Base-by-base conservation (phyloP, 2,797 vertebrate species). In the Argentina silus region DNA sequence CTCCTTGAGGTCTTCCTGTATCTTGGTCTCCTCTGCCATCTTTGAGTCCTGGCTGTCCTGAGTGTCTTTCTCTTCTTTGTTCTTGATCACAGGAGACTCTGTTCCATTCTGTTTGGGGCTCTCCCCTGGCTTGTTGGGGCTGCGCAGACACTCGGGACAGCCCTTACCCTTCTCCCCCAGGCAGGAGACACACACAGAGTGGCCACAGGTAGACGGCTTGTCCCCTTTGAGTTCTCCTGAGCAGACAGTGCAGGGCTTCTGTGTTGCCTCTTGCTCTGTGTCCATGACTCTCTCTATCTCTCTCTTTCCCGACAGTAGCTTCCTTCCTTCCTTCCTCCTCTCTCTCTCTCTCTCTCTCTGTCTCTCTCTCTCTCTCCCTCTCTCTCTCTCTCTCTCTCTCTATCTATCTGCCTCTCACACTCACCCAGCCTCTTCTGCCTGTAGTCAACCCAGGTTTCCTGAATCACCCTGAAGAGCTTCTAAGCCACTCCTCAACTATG, bases 401-500 rank as follows among this genome's bases (percentile, higher is more conserved):
- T 15, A 47, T 55, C 12, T 36, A 21, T 44, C 51, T 61, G 11
- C 11, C 23, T 61, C 6, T 61, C 43, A 0, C 86, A 88, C 85
- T 71, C 70, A 83, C 74, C 82, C 8, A 5, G 77, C 76, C 21
- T 19, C 86, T 86, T 83, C 11, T 79, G 51, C 21, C 51, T 79
- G 69, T 3, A 11, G 36, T 47, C 48, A 63, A 68, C 48, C 6
- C 0, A 19, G 6, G 64, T 80, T 85, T 84, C 70, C 81, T 73
- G 66, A 48, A 78, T 77, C 67, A 8, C 27, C 17, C 1, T 21
- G 21, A 67, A n/a, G 75, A 76, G 66, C 12, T 50, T 57, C 6
- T 63, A 68, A 61, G 79, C 87, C 89, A 84, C 90, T 86, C 90
- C 89, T 85, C 23, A 55, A 77, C 60, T 77, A 79, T 78, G 67